A percentile compares a stretch with the other conserved stretches of the same genome.
These are phyloP conservation scores for Chiridota heheva DNA, from an alignment of 35 echinoderm and acorn worm genomes.

Conservation along the genomic window DNA sequence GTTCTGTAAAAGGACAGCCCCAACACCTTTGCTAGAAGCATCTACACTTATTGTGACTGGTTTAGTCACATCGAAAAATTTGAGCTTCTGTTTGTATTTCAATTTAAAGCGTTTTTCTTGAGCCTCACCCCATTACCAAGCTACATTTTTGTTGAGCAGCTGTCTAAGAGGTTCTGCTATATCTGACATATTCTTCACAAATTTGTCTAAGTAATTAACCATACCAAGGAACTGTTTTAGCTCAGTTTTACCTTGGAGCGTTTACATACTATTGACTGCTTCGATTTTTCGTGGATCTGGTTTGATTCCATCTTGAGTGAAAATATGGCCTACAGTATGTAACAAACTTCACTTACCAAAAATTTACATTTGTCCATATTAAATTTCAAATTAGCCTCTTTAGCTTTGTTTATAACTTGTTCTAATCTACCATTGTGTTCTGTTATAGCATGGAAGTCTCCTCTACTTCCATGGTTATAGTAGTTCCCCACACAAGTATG, in stretches of 20 bases:
- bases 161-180: not conserved
- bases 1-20: slow-evolving; percentile 3
- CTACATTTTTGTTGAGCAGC: not conserved
- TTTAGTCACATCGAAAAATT: slow-evolving; percentile 23
- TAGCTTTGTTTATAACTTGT: not conserved
- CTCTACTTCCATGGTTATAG: no score
- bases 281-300: slow-evolving; percentile 22
- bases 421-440: slow-evolving; percentile 2
- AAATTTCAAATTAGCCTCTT: slow-evolving; percentile 20
- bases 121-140: not conserved
- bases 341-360: slow-evolving; percentile 1
- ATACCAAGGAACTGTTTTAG: slow-evolving; percentile 8
- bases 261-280: not conserved
- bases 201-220: slow-evolving; percentile 36
- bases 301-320: slow-evolving; percentile 27
- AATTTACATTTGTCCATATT: slow-evolving; percentile 40
- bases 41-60: slow-evolving; percentile 11
- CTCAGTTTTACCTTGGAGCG: not conserved
- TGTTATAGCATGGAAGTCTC: not conserved
- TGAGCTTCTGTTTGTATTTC: slow-evolving; percentile 13
- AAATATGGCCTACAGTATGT: slow-evolving; percentile 20
- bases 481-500: slow-evolving; percentile 36
- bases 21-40: slow-evolving; percentile 8
- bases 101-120: slow-evolving; percentile 14
- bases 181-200: not conserved